These are phyloP conservation scores for Noctua pronuba DNA, from an alignment of 2,888 invertebrate genomes.

Conservation along the genomic window DNA sequence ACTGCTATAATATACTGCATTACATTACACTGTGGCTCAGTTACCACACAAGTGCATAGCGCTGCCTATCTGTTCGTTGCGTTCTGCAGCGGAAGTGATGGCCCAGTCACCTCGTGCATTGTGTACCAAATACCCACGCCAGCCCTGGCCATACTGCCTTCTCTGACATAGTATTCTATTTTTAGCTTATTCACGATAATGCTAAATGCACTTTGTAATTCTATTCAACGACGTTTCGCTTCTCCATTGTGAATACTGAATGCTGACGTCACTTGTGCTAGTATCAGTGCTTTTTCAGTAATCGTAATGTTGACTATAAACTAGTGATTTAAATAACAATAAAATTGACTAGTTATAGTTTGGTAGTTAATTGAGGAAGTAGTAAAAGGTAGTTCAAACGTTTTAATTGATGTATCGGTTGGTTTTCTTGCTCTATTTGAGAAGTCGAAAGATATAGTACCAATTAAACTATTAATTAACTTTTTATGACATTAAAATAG, in stretches of 20 bases:
- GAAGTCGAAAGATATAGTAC: neutral
- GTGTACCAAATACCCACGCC: slow-evolving; percentile 73
- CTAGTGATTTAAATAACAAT: slow-evolving; percentile 59
- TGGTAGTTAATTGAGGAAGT: slow-evolving; percentile 59
- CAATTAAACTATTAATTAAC: neutral
- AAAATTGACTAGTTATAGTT: slow-evolving; percentile 56
- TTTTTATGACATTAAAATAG: neutral
- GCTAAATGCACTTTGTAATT: slow-evolving; percentile 66
- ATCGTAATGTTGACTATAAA: slow-evolving; percentile 55
- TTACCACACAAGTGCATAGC: slow-evolving; percentile 46
- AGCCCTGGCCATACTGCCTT: slow-evolving; percentile 50
- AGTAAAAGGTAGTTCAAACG: slow-evolving; percentile 60
- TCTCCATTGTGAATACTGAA: slow-evolving; percentile 55
- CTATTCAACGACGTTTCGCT: slow-evolving; percentile 56
- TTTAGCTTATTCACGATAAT: slow-evolving; percentile 69
- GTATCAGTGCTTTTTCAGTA: slow-evolving; percentile 42
- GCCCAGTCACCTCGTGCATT: slow-evolving; percentile 83
- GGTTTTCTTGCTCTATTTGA: slow-evolving; percentile 19
- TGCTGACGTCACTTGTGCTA: slow-evolving; percentile 57
- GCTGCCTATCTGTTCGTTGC: slow-evolving; percentile 45
- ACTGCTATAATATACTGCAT: slow-evolving; percentile 13
- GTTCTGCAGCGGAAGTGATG: slow-evolving; percentile 81
- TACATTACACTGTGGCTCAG: slow-evolving; percentile 21
- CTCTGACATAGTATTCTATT: slow-evolving; percentile 68
- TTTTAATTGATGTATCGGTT: slow-evolving; percentile 30